Base-by-base conservation (phyloP, 2,888 invertebrate species). In the Smittia aterrima region DNA sequence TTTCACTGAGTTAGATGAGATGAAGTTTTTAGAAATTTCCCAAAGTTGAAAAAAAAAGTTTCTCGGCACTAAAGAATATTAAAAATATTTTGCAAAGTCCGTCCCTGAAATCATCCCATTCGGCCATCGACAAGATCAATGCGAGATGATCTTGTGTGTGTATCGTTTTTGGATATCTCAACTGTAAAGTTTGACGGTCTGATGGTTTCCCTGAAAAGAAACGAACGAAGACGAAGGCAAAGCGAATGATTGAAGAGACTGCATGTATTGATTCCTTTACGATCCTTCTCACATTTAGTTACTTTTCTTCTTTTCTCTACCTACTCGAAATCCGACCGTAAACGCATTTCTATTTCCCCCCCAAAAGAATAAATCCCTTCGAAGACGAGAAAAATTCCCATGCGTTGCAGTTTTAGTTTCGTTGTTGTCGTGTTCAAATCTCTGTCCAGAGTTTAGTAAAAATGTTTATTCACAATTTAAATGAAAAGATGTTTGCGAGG, bases 201-300 rank as follows among this genome's bases (percentile, higher is more conserved):
- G 20, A 13, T 13, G 25, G 11, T 64, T 27, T 64, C 25, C 2
- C 4, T 25, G n/a, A 13, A 64, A 64, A 27, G 27, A n/a, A 58
- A 58, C 3, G 20, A 58, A 27, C 25, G 64, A 64, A 27, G 4
- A n/a, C 2, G 13, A 64, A 25, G n/a, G 27, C 6, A n/a, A 27
- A 64, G n/a, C 22, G 16, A 25, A 64, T 64, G 64, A 64, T 64
- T 38, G 66, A 66, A 66, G 66, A 66, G 66, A 38, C 66, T 66
- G 66, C 64, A 22, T 25, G 64, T 72, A 72, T 72, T 62, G 72
- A 72, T 72, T 62, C 40, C 27, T 72, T 72, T 72, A 71, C 27
- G 70, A 54, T 71, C 68, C 25, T 66, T 66, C 38, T 11, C 40
- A 20, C 22, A 40, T 32, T 38, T 38, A 18, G n/a, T 66, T 32